Base-by-base conservation (phyloP, 2,888 invertebrate species). In the Hirtodrosophila duncani region DNA sequence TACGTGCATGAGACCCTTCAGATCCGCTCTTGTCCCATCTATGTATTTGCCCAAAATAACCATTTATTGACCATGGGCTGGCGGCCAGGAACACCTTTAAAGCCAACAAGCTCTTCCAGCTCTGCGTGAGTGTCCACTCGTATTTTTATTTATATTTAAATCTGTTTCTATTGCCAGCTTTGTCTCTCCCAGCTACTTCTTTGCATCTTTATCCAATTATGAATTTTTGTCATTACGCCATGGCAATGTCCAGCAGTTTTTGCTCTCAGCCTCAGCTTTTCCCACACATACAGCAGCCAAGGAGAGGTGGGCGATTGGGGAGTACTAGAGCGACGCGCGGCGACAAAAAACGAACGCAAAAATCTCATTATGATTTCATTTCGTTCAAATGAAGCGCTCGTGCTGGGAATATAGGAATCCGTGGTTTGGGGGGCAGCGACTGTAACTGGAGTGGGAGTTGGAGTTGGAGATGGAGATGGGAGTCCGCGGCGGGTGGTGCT, bases 351-450 rank as follows among this genome's bases (percentile, higher is more conserved):
- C 57, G 63, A 72, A 72, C 78, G 78, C 71, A 80, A 67, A 81
- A 77, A 77, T 77, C 77, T 77, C 77, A 77, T 77, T 77, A 77
- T 81, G 77, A 77, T 77, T 77, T 77, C 77, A 77, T 77, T 77
- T 81, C 72, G 81, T 79, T 75, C 71, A 77, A 77, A 77, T 77
- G 75, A 77, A 79, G 68, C 74, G 57, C 74, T 71, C 62, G 67
- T 60, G 72, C 67, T 60, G 77, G 69, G 74, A 67, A 20, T 18
- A 42, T 14, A 33, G 59, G 46, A 48, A 52, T 46, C 56, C 58
- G 41, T 11, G 43, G 44, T 44, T 39, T 39, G 53, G 31, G 49
- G 37, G 21, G 42, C 18, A 43, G 42, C 42, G 17, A 26, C 30
- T 31, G 24, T 17, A 17, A 17, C 42, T 9, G 16, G 9, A 30